Evolutionary conservation across 2,888 invertebrate species (phyloP), one percentile per base, ranked within the genome.

Genomic region (Synanthedon andrenaeformis): DNA sequence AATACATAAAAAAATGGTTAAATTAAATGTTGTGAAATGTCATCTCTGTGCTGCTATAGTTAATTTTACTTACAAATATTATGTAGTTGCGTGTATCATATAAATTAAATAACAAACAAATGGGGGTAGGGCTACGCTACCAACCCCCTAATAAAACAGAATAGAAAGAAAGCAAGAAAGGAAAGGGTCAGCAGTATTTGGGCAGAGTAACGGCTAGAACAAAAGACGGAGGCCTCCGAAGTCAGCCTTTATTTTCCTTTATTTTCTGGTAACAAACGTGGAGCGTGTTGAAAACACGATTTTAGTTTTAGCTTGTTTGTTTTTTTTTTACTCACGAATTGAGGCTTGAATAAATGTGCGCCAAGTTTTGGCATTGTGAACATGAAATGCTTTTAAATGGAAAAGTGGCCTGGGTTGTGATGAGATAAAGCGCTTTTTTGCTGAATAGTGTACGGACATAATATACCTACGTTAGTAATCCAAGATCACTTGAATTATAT

Each of bases 201-300:
- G 57, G 3, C 53, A n/a, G 52, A 57, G 61, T 62, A 65, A 64
- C 59, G 64, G 54, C 60, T 60, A 57, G 52, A 62, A 65, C 65
- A 70, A 72, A 72, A 68, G 68, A 67, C 57, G 59, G 53, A 59
- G 52, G 42, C 52, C 42, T 50, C 49, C 52, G 41, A 12, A 11
- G 51, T 17, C 12, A 12, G 23, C 12, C 23, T 23, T 49, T 49
- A 49, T 49, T 49, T 49, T 49, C 10, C 49, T 49, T 12, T 49
- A 49, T 49, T 49, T 49, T 49, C 17, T 17, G 49, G 17, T 23
- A 49, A 23, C 19, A 49, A 49, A 11, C 14, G 23, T 49, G 49
- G 12, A 19, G 12, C 19, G 49, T 49, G 49, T 49, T 49, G 19
- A 19, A 49, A 49, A 17, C 49, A 49, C 49, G 49, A 19, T 49